A percentile compares a stretch with the other conserved stretches of the same genome.
Conservation (phyloP, 92 coral and sea anemone genomes). For the Paramuricea clavata region DNA sequence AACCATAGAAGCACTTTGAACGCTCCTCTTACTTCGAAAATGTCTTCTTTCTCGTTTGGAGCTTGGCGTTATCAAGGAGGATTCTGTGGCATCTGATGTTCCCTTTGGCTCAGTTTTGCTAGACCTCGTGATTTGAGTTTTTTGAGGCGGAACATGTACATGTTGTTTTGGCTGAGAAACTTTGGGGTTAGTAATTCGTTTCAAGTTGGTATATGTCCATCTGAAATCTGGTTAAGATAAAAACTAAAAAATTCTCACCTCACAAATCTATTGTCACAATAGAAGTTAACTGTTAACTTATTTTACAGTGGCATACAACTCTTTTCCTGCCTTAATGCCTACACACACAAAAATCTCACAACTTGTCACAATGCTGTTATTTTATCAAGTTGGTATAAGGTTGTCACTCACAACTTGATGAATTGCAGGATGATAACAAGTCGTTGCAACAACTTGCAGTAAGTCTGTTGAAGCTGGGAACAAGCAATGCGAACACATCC, state of each 20-base stretch:
- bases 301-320: too few relatives aligned
- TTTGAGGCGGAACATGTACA: neutral
- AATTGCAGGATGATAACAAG: too few relatives aligned
- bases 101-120: conserved; percentile 49
- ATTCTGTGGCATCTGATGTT: neutral
- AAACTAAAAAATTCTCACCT: neutral
- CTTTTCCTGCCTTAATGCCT: too few relatives aligned
- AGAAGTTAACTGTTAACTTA: too few relatives aligned
- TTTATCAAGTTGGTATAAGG: too few relatives aligned
- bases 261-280: too few relatives aligned
- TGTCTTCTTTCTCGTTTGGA: neutral
- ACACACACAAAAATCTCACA: too few relatives aligned
- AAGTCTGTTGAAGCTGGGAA: too few relatives aligned
- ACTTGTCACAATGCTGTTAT: too few relatives aligned
- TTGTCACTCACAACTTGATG: too few relatives aligned
- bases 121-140: neutral
- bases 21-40: neutral
- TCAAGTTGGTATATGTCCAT: conserved; percentile 90
- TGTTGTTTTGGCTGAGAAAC: neutral
- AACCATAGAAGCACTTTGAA: conserved; percentile 22
- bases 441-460: too few relatives aligned
- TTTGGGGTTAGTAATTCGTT: conserved; percentile 43
- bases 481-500: too few relatives aligned
- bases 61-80: neutral
- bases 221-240: conserved; percentile 44